Percentiles rank a stretch among this genome's conserved stretches.
Evolutionary conservation across 1,140 invertebrate species (phyloP).

Genomic region (Hyles euphorbiae): DNA sequence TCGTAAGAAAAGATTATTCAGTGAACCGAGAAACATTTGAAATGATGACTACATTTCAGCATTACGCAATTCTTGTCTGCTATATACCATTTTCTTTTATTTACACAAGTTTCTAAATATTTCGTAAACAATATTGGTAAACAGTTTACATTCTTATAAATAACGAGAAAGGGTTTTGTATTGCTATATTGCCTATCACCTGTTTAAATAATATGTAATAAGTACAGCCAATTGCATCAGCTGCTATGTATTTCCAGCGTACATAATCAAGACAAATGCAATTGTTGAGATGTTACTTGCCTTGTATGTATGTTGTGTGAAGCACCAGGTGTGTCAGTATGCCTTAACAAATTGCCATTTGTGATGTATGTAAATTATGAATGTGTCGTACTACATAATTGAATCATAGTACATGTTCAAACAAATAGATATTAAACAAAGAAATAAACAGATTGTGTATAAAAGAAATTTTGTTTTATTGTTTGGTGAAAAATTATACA

Average conservation of each 20-base stretch:
- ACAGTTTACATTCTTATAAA: too few species aligned
- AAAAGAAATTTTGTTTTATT: slow-evolving; percentile 21
- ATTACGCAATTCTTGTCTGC: too few species aligned
- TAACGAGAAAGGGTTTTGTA: too few species aligned
- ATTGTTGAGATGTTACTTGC: slow-evolving; percentile 8
- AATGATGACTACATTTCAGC: too few species aligned
- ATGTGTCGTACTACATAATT: slow-evolving; percentile 43
- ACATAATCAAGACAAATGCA: background rate
- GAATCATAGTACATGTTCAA: slow-evolving; percentile 60
- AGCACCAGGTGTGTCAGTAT: slow-evolving; percentile 24
- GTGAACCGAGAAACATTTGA: too few species aligned
- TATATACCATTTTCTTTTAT: too few species aligned
- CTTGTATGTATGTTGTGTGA: slow-evolving; percentile 23
- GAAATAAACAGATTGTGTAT: slow-evolving; percentile 66
- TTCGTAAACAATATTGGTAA: too few species aligned
- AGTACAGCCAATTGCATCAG: background rate
- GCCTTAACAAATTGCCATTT: slow-evolving; percentile 63
- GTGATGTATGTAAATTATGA: slow-evolving; percentile 58
- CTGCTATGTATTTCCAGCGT: background rate
- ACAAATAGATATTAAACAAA: slow-evolving; percentile 56
- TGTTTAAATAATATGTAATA: background rate
- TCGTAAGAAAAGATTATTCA: too few species aligned
- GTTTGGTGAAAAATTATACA: slow-evolving; percentile 1
- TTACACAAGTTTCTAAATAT: too few species aligned
- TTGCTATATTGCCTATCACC: background rate